These are phyloP conservation scores for Orestias chungarensis DNA, from an alignment of 2,797 vertebrate genomes.

Conservation along the genomic window DNA sequence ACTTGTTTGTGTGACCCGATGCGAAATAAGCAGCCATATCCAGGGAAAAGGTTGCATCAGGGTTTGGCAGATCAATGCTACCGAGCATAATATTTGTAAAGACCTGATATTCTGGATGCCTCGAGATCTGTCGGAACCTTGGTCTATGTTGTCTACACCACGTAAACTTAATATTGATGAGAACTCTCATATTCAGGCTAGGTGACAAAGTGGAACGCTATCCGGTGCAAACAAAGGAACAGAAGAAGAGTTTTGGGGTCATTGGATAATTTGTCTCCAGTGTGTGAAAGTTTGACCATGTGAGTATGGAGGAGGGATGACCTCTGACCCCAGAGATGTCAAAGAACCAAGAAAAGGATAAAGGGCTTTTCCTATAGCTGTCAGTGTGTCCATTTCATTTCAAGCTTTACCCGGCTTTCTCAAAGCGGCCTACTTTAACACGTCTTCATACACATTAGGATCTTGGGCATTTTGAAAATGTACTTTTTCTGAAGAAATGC, in stretches of 20 bases:
- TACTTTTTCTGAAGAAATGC: neutral
- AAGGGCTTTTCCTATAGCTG: conserved; percentile 61
- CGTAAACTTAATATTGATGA: conserved; percentile 48
- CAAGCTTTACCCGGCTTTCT: conserved; percentile 1
- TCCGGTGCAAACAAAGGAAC: conserved; percentile 59
- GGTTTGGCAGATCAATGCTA: neutral
- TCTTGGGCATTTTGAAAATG: neutral
- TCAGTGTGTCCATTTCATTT: conserved; percentile 57
- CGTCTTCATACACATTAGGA: conserved; percentile 21
- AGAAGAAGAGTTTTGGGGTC: conserved; percentile 75
- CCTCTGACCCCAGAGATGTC: conserved; percentile 70
- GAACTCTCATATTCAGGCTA: conserved; percentile 48
- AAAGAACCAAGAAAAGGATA: conserved; percentile 52
- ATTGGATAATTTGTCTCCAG: conserved; percentile 79
- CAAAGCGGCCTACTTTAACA: neutral
- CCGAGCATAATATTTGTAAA: neutral
- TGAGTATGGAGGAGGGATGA: conserved; percentile 72
- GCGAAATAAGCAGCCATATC: neutral
- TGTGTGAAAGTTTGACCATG: conserved; percentile 69
- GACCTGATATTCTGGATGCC: neutral
- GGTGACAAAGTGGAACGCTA: conserved; percentile 65
- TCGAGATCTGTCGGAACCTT: conserved; percentile 9
- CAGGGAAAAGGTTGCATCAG: neutral
- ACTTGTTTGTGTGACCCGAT: neutral
- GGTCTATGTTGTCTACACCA: conserved; percentile 45